These are phyloP conservation scores for Tetranychus cinnabarinus DNA, from an alignment of 1,140 invertebrate genomes.

Conservation along the genomic window DNA sequence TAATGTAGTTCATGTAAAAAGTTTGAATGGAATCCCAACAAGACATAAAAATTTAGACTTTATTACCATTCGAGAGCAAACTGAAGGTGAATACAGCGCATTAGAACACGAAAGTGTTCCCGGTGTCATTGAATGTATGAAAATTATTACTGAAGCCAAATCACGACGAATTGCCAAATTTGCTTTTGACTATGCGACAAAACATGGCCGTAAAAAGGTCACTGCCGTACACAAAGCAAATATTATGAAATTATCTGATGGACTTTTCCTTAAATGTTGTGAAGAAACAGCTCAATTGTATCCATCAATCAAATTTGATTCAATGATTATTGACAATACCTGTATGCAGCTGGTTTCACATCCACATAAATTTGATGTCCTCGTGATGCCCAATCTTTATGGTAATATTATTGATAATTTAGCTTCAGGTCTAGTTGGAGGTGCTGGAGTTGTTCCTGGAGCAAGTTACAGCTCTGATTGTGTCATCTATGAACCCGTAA, in stretches of 20 bases:
- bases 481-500: slow-evolving; percentile 86
- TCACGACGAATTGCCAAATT: slow-evolving; percentile 92
- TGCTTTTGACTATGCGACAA: slow-evolving; percentile 95
- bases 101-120: slow-evolving; percentile 51
- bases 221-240: slow-evolving; percentile 96
- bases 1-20: slow-evolving; percentile 89
- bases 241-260: slow-evolving; percentile 97
- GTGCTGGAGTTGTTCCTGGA: slow-evolving; percentile 88
- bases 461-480: slow-evolving; percentile 71
- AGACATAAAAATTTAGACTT: slow-evolving; percentile 80
- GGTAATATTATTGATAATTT: slow-evolving; percentile 95
- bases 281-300: slow-evolving; percentile 50
- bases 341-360: slow-evolving; percentile 90
- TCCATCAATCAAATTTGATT: slow-evolving; percentile 77
- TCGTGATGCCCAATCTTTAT: slow-evolving; percentile 96
- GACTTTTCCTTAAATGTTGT: slow-evolving; percentile 70
- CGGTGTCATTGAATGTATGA: slow-evolving; percentile 88
- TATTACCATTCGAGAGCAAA: slow-evolving; percentile 91
- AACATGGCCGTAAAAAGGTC: slow-evolving; percentile 68
- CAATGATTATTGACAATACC: slow-evolving; percentile 95
- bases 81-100: slow-evolving; percentile 93
- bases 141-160: slow-evolving; percentile 80
- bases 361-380: slow-evolving; percentile 71
- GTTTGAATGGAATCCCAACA: slow-evolving; percentile 51
- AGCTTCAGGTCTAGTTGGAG: slow-evolving; percentile 82